Evolutionary conservation across 2,113 vertebrate species (phyloP).

Genomic region (Lonchura striata): DNA sequence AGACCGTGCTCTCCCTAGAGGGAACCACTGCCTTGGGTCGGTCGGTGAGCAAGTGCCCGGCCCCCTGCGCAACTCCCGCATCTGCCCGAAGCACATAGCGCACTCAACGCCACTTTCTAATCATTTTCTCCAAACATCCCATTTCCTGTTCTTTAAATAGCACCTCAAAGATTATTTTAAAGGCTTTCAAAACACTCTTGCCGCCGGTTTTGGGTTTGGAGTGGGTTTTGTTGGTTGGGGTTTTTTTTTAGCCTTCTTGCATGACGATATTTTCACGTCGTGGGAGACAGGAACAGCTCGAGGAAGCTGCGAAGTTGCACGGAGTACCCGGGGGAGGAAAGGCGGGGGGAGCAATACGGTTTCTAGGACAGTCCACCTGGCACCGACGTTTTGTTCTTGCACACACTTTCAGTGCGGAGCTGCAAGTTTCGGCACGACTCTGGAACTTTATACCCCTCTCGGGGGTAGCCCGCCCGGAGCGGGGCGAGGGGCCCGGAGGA

Average conservation of each 20-base stretch:
- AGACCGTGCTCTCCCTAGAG: neutral
- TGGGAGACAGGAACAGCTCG: conserved; percentile 43
- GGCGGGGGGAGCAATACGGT: neutral
- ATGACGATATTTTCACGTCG: conserved; percentile 32
- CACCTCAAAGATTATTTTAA: neutral
- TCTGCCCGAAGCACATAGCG: accelerated
- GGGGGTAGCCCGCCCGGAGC: neutral
- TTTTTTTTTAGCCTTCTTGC: neutral
- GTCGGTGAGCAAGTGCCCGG: accelerated
- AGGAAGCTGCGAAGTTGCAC: conserved; percentile 21
- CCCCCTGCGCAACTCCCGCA: neutral
- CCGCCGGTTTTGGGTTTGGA: neutral
- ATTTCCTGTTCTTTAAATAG: conserved; percentile 36
- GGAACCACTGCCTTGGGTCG: neutral
- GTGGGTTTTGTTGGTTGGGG: neutral
- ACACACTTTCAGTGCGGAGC: neutral
- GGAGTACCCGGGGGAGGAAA: neutral
- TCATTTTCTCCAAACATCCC: neutral
- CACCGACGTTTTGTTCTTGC: neutral
- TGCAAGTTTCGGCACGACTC: neutral
- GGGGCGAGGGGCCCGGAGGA: neutral
- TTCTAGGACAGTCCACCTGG: neutral
- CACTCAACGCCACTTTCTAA: neutral
- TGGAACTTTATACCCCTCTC: neutral
- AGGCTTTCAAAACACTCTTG: neutral